Evolutionary conservation across 1,140 invertebrate species (phyloP), one percentile per base, ranked within the genome.

Genomic region (Oedothorax gibbosus): DNA sequence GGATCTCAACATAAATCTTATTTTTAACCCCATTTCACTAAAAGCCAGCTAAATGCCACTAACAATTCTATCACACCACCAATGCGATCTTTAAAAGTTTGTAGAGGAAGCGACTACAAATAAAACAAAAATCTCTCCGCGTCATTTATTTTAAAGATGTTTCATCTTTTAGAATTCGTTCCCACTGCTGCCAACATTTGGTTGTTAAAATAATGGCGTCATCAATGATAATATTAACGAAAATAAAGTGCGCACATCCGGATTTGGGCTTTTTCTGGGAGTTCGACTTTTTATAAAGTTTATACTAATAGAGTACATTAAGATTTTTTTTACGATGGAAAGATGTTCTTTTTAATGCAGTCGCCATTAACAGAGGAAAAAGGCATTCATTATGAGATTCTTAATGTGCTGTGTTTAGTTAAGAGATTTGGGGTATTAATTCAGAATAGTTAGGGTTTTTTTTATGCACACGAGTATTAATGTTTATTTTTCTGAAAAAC

Each of bases 101-200:
- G 50, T 53, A 35, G 8, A 75, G 54, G 49, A 53, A 51, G 35
- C 14, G 72, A 35, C 10, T 57, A n/a, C n/a, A 68, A 79, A 68
- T 53, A 54, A 79, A 79, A 79, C 10, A 50, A 15, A 54, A 21
- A 53, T n/a, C n/a, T 56, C 77, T 50, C 18, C 50, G 18, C 77
- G 56, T 68, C 77, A 68, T 79, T 79, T 79, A 79, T 79, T 79
- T 79, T 79, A 68, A 79, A 79, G 77, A 79, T 68, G 77, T 79
- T 68, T 60, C 62, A 62, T 53, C 21, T 79, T 64, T 68, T 54
- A 15, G 62, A 79, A 79, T 79, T 79, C 56, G 62, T 79, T 79
- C 68, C 35, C 68, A 66, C 50, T 53, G 20, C 12, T n/a, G 51
- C 14, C 51, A 56, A 75, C 71, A 56, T 75, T 75, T n/a, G 71